Evolutionary conservation across 2,888 invertebrate genomes (phyloP), one percentile per base, ranked within the genome.

Genomic region (Caenorhabditis panamensis): DNA sequence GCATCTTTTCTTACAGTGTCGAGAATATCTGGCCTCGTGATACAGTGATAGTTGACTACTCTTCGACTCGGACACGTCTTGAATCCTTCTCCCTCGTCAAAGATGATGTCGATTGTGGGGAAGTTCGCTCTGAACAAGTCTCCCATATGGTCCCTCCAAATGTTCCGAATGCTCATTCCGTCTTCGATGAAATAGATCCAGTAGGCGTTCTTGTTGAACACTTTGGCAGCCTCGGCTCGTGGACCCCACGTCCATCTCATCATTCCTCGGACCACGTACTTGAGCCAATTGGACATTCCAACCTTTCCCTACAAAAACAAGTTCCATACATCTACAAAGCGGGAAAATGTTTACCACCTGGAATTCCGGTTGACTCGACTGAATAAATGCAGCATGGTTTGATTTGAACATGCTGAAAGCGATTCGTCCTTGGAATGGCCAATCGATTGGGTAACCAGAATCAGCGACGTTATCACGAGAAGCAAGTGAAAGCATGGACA

Each of bases 191-290:
- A 73, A 20, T 41, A n/a, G 24, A 73, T 58, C 73, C 73, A 73
- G 16, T 58, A 66, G 6, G 41, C 64, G 1, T 56, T 64, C 13
- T 59, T 73, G 36, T 64, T 64, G 3, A 24, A 54, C 41, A 24
- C 69, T 1, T 5, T 16, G 2, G 37, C 9, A 3, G 1, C n/a
- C 11, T 8, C 9, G 0, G 13, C 9, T 9, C 72, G 56, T 0
- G 63, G 24, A 2, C 73, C 73, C 73, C 73, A 73, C 3, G 49
- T 64, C 13, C n/a, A 24, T 26, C 64, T n/a, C 64, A 73, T 64
- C 56, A 73, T 66, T 2, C 49, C 22, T 20, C 73, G 64, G 26
- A 73, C 28, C 24, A 49, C 37, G 31, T 59, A 66, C 28, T 73
- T 73, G 24, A 73, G 58, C 64, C 64, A 73, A 47, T 73, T 59